Evolutionary conservation across 2,888 invertebrate genomes (phyloP), one percentile per base, ranked within the genome.

Genomic region (Pocota personata): DNA sequence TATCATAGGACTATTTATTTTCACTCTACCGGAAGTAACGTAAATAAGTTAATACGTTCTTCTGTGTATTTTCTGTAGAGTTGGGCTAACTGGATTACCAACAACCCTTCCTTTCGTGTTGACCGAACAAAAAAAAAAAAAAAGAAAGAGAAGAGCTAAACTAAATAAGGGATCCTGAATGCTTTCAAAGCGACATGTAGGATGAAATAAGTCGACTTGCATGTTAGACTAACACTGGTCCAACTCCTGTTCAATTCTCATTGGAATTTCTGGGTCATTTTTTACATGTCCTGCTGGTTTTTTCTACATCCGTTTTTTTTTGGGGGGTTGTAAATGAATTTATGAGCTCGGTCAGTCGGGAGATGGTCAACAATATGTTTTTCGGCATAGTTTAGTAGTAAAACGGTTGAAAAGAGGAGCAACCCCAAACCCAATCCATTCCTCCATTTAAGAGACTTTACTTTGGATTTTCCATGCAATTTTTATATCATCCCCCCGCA

Each of bases 1-100:
- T 64, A 80, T 80, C 84, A 76, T 66, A 60, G 72, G 76, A 86
- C 82, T 86, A 86, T 86, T 86, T 82, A 86, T 86, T 86, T 86
- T 82, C 82, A 86, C 82, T 86, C 82, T 62, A 77, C 76, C 82
- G 86, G 77, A 82, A 86, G 82, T 77, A 77, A 82, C 86, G 72
- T 86, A 86, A 86, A 86, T 86, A 86, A 86, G 84, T 86, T 86
- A 86, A 76, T 86, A 80, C 71, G 46, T 46, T 64, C 40, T 52
- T n/a, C 19, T 16, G 32, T 62, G 27, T 55, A 16, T 43, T 24
- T 2, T 12, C 12, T n/a, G n/a, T 24, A 10, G 14, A 52, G 30
- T n/a, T 10, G 66, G 52, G 66, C 43, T 71, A 50, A 75, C 64
- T 58, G 48, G 52, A 55, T 64, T 35, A 71, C 43, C 55, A 46